Percentiles rank a stretch among this genome's conserved stretches.
phyloP scores from a whole-genome alignment of 2,888 invertebrate species.

The Synanthedon myopaeformis region DNA sequence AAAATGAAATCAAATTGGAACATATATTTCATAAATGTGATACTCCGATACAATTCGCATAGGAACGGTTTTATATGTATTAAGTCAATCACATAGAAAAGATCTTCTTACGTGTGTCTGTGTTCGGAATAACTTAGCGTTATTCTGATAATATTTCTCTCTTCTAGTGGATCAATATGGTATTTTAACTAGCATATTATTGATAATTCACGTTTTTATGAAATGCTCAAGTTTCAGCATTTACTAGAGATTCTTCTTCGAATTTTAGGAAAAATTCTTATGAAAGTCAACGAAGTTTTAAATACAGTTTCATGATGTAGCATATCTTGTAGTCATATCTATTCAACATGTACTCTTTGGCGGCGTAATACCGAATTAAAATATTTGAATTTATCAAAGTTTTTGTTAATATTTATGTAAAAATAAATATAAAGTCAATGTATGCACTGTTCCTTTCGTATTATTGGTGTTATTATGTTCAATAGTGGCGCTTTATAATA shows the following conservation, averaged over 20 bases:
- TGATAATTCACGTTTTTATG: neutral
- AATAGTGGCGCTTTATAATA: too few relatives aligned
- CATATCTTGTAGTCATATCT: conserved; percentile 64
- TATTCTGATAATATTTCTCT: conserved; percentile 26
- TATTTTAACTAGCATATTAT: neutral
- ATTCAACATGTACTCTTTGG: conserved; percentile 9
- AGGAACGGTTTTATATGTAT: conserved; percentile 11
- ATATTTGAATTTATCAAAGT: neutral
- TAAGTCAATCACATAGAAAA: neutral
- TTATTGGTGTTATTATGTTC: too few relatives aligned
- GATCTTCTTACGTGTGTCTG: conserved; percentile 30
- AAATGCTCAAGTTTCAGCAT: conserved; percentile 19
- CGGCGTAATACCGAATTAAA: conserved; percentile 14
- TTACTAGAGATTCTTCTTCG: conserved; percentile 28
- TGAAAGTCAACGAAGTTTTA: conserved; percentile 34
- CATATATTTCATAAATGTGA: neutral
- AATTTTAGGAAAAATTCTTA: conserved; percentile 37
- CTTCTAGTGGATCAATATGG: conserved; percentile 34
- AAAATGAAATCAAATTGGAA: too few relatives aligned
- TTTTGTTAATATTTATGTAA: too few relatives aligned
- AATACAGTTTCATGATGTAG: conserved; percentile 38
- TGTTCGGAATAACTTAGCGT: conserved; percentile 43
- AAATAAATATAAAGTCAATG: too few relatives aligned
- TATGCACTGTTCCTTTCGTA: too few relatives aligned
- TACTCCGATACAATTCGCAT: neutral